Percentiles rank a stretch among this genome's conserved stretches.
Conservation (phyloP, 2,888 invertebrate species). For the Drosophila melanosoma region DNA sequence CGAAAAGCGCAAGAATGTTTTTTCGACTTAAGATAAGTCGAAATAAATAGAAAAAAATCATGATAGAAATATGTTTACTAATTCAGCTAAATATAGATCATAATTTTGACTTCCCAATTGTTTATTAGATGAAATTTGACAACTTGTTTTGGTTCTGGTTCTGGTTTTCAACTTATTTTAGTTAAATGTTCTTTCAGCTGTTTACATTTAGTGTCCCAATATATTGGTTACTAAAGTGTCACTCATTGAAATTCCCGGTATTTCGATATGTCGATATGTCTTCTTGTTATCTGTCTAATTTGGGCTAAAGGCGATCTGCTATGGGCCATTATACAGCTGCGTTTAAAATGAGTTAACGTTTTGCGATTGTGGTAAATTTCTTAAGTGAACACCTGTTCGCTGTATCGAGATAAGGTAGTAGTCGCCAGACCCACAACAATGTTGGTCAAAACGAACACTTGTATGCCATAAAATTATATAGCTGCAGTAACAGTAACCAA, state of each 20-base stretch:
- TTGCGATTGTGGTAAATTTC: conserved; percentile 11
- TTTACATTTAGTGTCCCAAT: too few relatives aligned
- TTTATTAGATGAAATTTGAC: background rate
- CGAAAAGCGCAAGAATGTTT: too few relatives aligned
- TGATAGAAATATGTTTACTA: background rate
- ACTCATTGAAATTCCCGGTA: background rate
- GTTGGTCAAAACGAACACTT: conserved; percentile 38
- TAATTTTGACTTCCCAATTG: background rate
- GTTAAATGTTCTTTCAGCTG: too few relatives aligned
- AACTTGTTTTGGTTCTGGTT: too few relatives aligned
- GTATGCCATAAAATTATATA: conserved; percentile 43
- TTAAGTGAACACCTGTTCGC: conserved; percentile 61
- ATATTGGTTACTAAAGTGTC: too few relatives aligned
- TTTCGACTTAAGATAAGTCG: too few relatives aligned
- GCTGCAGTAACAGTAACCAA: conserved; percentile 3
- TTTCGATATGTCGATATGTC: background rate
- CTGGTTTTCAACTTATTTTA: too few relatives aligned
- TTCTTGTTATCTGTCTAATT: background rate
- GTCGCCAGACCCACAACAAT: conserved; percentile 27
- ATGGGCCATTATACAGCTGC: conserved; percentile 40
- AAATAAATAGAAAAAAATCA: background rate
- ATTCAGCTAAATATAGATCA: background rate
- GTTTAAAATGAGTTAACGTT: conserved; percentile 28
- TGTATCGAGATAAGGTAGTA: conserved; percentile 45
- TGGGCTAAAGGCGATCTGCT: conserved; percentile 8